Percentiles rank a stretch among this genome's conserved stretches.
These are phyloP conservation scores for Porites lobata DNA, from an alignment of 92 coral and sea anemone species.

Conservation along the genomic window DNA sequence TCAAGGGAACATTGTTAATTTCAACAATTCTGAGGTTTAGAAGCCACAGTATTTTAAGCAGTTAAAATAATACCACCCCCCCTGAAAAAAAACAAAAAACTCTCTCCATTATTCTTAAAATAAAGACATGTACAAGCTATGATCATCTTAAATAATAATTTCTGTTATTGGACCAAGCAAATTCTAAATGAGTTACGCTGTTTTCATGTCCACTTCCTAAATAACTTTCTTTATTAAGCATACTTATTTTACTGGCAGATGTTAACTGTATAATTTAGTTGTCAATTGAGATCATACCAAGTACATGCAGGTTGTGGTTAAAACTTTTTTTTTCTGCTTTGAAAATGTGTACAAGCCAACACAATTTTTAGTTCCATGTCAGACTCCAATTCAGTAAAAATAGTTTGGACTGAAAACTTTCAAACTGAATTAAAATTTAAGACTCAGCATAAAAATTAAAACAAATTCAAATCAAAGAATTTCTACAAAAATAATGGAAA, in stretches of 20 bases:
- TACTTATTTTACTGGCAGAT: background rate
- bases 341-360: no score
- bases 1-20: background rate
- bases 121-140: no score
- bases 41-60: background rate
- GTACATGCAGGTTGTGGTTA: no score
- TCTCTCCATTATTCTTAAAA: no score
- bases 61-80: background rate
- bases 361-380: no score
- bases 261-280: background rate
- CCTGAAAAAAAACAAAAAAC: no score
- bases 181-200: background rate
- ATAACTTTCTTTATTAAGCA: background rate
- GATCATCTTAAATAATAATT: background rate
- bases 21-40: background rate
- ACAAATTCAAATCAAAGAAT: background rate
- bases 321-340: no score
- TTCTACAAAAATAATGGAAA: background rate
- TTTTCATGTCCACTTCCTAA: background rate
- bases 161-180: background rate
- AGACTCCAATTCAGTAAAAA: no score
- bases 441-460: background rate
- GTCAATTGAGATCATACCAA: no score
- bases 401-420: no score
- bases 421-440: no score